Evolutionary conservation across 1,140 invertebrate genomes (phyloP), one percentile per base, ranked within the genome.

Genomic region (Formica selysi): DNA sequence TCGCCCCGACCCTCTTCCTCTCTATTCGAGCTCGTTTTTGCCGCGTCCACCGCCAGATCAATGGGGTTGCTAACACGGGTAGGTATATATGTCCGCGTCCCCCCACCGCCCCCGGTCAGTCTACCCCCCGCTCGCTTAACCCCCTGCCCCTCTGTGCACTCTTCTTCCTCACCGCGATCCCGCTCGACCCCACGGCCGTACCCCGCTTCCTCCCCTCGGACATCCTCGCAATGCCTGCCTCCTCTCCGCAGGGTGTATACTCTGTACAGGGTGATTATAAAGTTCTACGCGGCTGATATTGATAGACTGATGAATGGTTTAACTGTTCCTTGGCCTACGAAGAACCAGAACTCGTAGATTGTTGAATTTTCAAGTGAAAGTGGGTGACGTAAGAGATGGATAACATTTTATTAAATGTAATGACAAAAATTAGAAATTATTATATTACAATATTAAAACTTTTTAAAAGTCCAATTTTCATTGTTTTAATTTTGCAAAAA

Each of bases 31-130:
- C 91, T 94, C 93, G 92, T 94, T 95, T 95, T 94, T 94, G 94
- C 93, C 92, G 92, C 92, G 93, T 93, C 93, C 93, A 93, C 92
- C 92, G 92, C 91, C 94, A 95, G 94, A 95, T 95, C 95, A 95
- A 95, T 95, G 95, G 93, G 94, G 93, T 94, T 95, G 94, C 94
- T 95, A 95, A 95, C 95, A 94, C 94, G 93, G 84, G 90, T 94
- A 93, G 90, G 93, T 94, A 95, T 94, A 92, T 93, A 91, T 94
- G 92, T 93, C 92, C 93, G 79, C 79, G 86, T 92, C 91, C 90
- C 91, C 90, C 87, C 91, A 85, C 91, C 91, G 78, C 88, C 86
- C 90, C 90, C 86, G 88, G 86, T 92, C 89, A 89, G 86, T 81
- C 83, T 86, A 85, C 79, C 88, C 84, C 83, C 83, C 81, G 76